Conservation (phyloP, 2,888 invertebrate species). For the Drosophila testacea region DNA sequence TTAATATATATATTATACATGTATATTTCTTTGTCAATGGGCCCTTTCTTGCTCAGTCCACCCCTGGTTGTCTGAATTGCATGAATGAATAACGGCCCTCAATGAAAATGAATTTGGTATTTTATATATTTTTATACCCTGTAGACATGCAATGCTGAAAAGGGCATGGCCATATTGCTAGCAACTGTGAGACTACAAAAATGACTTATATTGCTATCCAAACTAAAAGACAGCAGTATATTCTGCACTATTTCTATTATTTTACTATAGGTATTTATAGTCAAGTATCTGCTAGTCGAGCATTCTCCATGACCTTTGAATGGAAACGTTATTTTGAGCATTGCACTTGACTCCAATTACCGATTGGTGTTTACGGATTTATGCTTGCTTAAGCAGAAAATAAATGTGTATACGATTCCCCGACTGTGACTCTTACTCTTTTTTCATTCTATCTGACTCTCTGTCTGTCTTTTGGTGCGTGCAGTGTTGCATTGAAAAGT, state of each 20-base stretch:
- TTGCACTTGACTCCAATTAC: slow-evolving; percentile 77
- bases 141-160: background rate
- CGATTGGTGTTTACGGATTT: slow-evolving; percentile 79
- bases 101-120: slow-evolving; percentile 29
- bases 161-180: background rate
- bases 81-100: slow-evolving; percentile 32
- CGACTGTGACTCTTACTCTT: slow-evolving; percentile 12
- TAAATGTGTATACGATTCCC: slow-evolving; percentile 36
- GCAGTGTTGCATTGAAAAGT: slow-evolving; percentile 38
- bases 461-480: slow-evolving; percentile 28
- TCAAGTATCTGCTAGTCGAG: slow-evolving; percentile 6
- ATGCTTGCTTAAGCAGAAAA: slow-evolving; percentile 79
- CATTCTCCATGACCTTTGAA: slow-evolving; percentile 3
- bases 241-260: background rate
- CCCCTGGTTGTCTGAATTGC: slow-evolving; percentile 10
- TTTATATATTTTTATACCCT: slow-evolving; percentile 19
- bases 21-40: background rate
- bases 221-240: too few species aligned
- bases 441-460: slow-evolving; percentile 10
- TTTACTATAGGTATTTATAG: background rate
- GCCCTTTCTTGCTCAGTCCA: background rate
- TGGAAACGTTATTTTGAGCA: slow-evolving; percentile 19
- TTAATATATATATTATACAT: background rate
- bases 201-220: too few species aligned
- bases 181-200: background rate